Evolutionary conservation across 2,888 invertebrate species (phyloP), one percentile per base, ranked within the genome.

Genomic region (Anorthoa munda): DNA sequence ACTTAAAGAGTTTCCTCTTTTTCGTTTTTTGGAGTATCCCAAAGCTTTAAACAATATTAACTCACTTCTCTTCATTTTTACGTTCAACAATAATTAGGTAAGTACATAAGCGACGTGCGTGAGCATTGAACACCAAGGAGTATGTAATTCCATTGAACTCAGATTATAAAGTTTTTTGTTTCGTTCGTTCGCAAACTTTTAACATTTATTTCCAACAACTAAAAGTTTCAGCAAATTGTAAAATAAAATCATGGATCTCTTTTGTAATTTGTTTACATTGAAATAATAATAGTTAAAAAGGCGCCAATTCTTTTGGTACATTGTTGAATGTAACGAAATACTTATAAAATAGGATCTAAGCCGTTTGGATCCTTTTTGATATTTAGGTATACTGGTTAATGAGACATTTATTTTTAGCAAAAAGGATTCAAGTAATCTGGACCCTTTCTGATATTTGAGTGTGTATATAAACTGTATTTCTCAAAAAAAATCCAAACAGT

Each of bases 341-440:
- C 58, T 58, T 58, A 58, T 58, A 31, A 31, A 31, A 31, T 4
- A 58, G 31, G 58, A 58, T 31, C 31, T n/a, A 58, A 31, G 31
- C 31, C 31, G 31, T 58, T 58, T 58, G 58, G 31, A 39, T 58
- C 31, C 31, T 58, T 58, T 58, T 58, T 39, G 45, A 84, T 80
- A 51, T 51, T 51, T n/a, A 18, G n/a, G n/a, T n/a, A n/a, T n/a
- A n/a, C 51, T 51, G 51, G 51, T 51, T 51, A 51, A 51, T n/a
- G 51, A 55, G 53, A 55, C 53, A 55, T 55, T 55, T 55, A 55
- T 55, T 55, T 55, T 55, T 23, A 55, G 21, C 53, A 59, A 59
- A 59, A 39, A 59, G 59, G 39, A 59, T 59, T 39, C 59, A 59
- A 59, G 59, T 59, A 59, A 59, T 59, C 59, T 59, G 59, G 59